These are phyloP conservation scores for Sebastes glaucus DNA, from an alignment of 2,797 vertebrate species.

Conservation along the genomic window DNA sequence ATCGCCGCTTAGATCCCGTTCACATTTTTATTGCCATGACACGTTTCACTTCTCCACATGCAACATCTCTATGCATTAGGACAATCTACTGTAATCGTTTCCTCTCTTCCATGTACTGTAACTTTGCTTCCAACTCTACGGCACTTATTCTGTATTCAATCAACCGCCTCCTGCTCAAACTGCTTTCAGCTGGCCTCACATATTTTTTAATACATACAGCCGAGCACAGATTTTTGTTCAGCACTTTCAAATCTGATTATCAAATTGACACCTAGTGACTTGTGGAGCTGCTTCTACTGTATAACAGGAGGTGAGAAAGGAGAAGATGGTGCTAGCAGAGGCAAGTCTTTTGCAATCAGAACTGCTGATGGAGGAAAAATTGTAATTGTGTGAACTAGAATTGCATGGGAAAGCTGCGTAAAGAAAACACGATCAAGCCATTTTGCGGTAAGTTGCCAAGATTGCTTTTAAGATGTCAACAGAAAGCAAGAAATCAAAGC, in stretches of 20 bases:
- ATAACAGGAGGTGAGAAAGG: background rate
- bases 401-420: background rate
- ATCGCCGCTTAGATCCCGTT: background rate
- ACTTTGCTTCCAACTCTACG: constrained; percentile 16
- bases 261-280: background rate
- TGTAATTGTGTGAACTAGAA: background rate
- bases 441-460: constrained; percentile 2
- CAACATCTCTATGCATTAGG: constrained; percentile 12
- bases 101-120: background rate
- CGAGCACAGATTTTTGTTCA: background rate
- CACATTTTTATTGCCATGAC: constrained; percentile 29
- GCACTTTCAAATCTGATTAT: constrained; percentile 8
- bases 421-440: background rate
- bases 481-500: constrained; percentile 4
- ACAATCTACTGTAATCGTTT: constrained; percentile 28
- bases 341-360: background rate
- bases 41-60: constrained; percentile 16
- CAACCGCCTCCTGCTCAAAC: constrained; percentile 16
- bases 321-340: background rate
- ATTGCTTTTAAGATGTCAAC: constrained; percentile 31
- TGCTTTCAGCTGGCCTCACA: constrained; percentile 21
- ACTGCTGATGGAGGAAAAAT: background rate
- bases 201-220: background rate
- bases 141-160: constrained; percentile 17
- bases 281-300: background rate